Conservation (phyloP, 2,797 vertebrate species). For the Sebastolobus altivelis region DNA sequence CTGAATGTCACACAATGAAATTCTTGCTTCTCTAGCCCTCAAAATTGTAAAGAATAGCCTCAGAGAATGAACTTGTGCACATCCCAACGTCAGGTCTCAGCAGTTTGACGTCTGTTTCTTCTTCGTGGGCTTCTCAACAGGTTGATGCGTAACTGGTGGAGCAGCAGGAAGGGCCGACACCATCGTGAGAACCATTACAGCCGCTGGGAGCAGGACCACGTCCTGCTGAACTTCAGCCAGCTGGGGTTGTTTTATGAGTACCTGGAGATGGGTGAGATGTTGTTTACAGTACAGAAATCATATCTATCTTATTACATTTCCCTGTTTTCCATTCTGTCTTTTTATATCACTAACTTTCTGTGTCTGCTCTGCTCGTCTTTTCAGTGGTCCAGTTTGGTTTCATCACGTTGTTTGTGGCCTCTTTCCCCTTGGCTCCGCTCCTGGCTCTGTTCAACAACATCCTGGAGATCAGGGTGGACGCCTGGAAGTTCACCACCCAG, state of each 20-base stretch:
- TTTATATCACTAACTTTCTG: background rate
- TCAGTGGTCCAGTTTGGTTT: constrained; percentile 98
- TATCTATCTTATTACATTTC: background rate
- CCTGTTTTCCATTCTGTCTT: background rate
- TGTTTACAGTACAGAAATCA: background rate
- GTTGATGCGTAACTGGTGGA: constrained; percentile 94
- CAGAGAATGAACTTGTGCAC: background rate
- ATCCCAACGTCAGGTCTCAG: background rate
- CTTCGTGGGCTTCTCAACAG: constrained; percentile 70
- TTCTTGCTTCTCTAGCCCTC: background rate
- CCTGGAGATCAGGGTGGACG: constrained; percentile 94
- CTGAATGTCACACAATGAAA: background rate
- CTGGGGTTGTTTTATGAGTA: constrained; percentile 97
- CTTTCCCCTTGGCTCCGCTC: constrained; percentile 96
- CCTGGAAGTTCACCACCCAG: constrained; percentile 98
- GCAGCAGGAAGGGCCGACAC: constrained; percentile 81
- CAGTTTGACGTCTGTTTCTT: background rate
- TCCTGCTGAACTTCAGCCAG: constrained; percentile 90
- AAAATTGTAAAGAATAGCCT: background rate
- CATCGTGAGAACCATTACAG: constrained; percentile 91
- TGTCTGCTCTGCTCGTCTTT: background rate
- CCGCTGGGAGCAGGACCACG: constrained; percentile 96
- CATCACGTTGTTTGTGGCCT: constrained; percentile 97
- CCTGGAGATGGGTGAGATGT: constrained; percentile 94
- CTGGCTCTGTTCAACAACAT: constrained; percentile 96